These are phyloP conservation scores for Esperia sulphurella DNA, from an alignment of 2,888 invertebrate species.

Conservation along the genomic window DNA sequence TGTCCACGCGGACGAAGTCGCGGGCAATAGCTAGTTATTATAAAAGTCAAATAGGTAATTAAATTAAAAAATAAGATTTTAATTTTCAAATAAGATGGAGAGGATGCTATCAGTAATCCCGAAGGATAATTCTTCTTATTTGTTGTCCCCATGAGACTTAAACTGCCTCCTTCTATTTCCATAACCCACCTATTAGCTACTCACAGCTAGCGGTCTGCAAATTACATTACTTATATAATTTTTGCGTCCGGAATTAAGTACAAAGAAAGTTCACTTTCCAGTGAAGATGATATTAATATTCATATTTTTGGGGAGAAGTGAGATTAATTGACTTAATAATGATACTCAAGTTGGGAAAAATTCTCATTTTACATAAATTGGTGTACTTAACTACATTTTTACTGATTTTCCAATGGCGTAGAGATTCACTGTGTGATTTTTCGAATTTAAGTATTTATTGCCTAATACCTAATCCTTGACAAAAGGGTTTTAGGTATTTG, in stretches of 20 bases:
- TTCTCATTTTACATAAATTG: background rate
- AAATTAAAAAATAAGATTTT: no score
- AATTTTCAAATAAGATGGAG: background rate
- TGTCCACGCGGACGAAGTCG: no score
- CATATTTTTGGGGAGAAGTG: background rate
- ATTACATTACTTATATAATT: conserved; percentile 2
- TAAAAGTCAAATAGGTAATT: no score
- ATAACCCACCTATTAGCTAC: conserved; percentile 5
- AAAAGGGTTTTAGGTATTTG: no score
- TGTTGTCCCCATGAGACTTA: conserved; percentile 3
- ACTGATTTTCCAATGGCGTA: no score
- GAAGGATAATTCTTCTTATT: conserved; percentile 4
- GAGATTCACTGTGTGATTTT: no score
- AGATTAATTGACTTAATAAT: background rate
- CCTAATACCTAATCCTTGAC: no score
- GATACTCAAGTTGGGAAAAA: background rate
- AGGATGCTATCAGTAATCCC: background rate
- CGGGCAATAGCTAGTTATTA: no score
- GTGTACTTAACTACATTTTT: no score
- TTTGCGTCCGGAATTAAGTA: background rate
- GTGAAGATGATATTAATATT: background rate
- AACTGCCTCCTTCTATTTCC: conserved; percentile 2
- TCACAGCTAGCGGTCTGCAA: conserved; percentile 1
- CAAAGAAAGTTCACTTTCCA: background rate
- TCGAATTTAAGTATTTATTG: no score